Evolutionary conservation across 1,140 invertebrate species (phyloP), one percentile per base, ranked within the genome.

Genomic region (Bombus huntii): DNA sequence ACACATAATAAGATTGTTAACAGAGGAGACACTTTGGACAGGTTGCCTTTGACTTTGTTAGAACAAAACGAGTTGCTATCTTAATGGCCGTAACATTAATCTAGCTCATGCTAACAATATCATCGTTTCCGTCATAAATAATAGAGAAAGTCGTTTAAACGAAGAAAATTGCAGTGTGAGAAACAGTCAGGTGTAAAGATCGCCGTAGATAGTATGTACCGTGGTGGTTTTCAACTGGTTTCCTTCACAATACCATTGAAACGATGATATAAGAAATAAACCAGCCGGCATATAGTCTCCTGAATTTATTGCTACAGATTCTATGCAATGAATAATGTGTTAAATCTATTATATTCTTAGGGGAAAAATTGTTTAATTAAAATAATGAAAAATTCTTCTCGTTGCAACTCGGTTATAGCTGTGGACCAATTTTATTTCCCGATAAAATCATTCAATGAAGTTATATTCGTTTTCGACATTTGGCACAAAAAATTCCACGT

Each of bases 161-260:
- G 68, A 81, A 68, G 79, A 53, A 53, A 53, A 72, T 73, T 72
- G 37, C 34, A 81, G 37, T 13, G 47, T 72, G 79, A 81, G 79
- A 81, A 81, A 71, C 68, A 18, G 28, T n/a, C 79, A 73, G 79
- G 79, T 73, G 47, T n/a, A 57, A 81, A 81, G 79, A 81, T 73
- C 37, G 28, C 34, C 34, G 25, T n/a, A 42, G 79, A 81, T 81
- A 59, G n/a, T 13, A 22, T 37, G 34, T n/a, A 37, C n/a, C 28
- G 78, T 59, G 47, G 72, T 76, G 28, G 57, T 34, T 82, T 65
- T 75, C 74, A 68, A 39, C 5, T n/a, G 10, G 62, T 22, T 28
- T 37, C 68, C n/a, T 28, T 47, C 59, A 62, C 59, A 70, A 18
- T 18, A n/a, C 37, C 65, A 62, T 18, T 42, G 37, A 18, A 42